These are phyloP conservation scores for Paracentrotus lividus DNA, from an alignment of 53 echinoderm and acorn worm genomes.

Conservation along the genomic window DNA sequence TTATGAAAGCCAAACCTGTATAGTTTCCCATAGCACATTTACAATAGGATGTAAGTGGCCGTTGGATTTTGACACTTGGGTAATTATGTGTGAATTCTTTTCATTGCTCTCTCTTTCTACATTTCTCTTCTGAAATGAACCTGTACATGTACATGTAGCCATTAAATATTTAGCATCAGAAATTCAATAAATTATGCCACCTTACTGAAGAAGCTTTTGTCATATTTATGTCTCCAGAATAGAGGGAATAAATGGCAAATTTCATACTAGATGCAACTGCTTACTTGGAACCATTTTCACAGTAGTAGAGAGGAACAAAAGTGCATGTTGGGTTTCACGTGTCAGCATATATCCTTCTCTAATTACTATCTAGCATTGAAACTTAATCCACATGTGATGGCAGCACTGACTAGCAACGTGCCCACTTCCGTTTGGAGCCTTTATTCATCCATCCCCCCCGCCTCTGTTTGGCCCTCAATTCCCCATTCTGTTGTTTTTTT, in stretches of 20 bases:
- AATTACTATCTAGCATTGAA: constrained; percentile 50
- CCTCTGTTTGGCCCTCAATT: too few species aligned
- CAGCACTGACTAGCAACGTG: constrained; percentile 10
- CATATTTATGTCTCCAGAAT: background rate
- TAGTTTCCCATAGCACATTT: too few species aligned
- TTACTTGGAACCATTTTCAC: background rate
- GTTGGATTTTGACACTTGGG: too few species aligned
- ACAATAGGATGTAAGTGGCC: too few species aligned
- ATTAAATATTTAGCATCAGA: too few species aligned
- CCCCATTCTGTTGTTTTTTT: background rate
- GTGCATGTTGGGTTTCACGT: background rate
- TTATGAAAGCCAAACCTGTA: too few species aligned
- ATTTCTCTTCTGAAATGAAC: too few species aligned
- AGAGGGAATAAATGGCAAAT: background rate
- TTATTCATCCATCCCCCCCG: background rate
- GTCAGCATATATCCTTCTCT: constrained; percentile 39
- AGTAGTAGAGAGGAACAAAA: background rate
- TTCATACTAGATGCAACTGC: background rate
- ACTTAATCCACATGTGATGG: constrained; percentile 53
- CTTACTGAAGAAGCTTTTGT: background rate
- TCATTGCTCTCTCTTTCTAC: too few species aligned
- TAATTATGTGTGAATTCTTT: too few species aligned
- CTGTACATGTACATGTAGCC: too few species aligned
- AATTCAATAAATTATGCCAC: too few species aligned
- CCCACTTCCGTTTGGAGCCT: constrained; percentile 28